A percentile compares a stretch with the other conserved stretches of the same genome.
phyloP scores from a whole-genome alignment of 2,888 invertebrate genomes.

The Caenorhabditis afra region DNA sequence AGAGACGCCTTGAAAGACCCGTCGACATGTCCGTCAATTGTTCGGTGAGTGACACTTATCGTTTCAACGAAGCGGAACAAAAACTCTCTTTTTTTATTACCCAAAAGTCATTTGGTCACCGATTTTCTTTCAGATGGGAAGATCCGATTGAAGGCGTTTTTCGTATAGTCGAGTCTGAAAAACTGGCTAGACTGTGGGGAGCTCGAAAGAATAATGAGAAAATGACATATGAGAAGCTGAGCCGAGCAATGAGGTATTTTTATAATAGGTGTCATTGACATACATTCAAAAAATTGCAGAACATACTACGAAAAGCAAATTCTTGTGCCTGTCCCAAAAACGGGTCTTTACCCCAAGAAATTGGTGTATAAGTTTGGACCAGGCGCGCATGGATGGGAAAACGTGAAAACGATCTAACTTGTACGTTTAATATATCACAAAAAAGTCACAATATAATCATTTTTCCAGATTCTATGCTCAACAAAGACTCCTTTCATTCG shows the following conservation, averaged over 20 bases:
- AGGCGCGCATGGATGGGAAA: slow-evolving; percentile 81
- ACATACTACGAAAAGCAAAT: slow-evolving; percentile 82
- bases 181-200: slow-evolving; percentile 91
- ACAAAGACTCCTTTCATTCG: too few species aligned
- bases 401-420: slow-evolving; percentile 42
- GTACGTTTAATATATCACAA: not conserved
- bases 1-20: slow-evolving; percentile 88
- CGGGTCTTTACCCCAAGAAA: slow-evolving; percentile 81
- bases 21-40: slow-evolving; percentile 88
- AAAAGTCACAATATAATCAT: too few species aligned
- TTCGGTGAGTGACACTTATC: slow-evolving; percentile 82
- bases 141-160: slow-evolving; percentile 89
- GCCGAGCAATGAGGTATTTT: slow-evolving; percentile 89
- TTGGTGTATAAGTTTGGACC: slow-evolving; percentile 81
- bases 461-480: too few species aligned
- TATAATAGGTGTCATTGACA: too few species aligned
- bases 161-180: slow-evolving; percentile 90
- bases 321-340: slow-evolving; percentile 81
- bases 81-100: too few species aligned
- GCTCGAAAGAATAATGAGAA: slow-evolving; percentile 89
- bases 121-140: slow-evolving; percentile 86
- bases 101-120: too few species aligned
- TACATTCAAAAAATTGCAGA: slow-evolving; percentile 79
- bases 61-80: too few species aligned
- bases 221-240: slow-evolving; percentile 95